Base-by-base conservation (phyloP, 2,888 invertebrate genomes). In the Rhagophthalmus giganteus region DNA sequence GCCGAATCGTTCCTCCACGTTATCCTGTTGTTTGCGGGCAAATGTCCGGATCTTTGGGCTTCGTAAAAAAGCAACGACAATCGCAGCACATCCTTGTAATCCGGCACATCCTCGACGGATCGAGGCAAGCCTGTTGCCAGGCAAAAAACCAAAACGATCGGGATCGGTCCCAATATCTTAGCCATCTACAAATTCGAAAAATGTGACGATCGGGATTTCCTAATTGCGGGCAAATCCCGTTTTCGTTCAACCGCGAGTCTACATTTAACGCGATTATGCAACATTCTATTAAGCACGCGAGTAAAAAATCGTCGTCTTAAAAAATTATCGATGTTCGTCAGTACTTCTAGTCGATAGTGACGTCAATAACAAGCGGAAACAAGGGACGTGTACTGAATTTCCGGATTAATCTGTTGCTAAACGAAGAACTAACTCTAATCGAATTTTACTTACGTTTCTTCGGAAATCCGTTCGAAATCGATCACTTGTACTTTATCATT, bases 1-100 rank as follows among this genome's bases (percentile, higher is more conserved):
- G 79, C 80, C 0, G 81, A 81, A 66, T 81, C 79, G 1, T 74
- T 74, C 45, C 81, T 67, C 80, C 81, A 81, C 9, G 72, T 60
- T 44, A 81, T 75, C 25, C 80, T 67, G 62, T 78, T 79, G 53
- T 74, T 70, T 9, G 66, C 57, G 0, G 79, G 79, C 8, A 81
- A 70, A 44, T 71, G 74, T 8, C 81, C 81, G 1, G 79, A 79
- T 26, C 80, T 70, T 64, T 81, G 81, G 1, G 81, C 79, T 65
- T 81, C 81, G 68, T 79, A 81, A 62, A 80, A 81, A 37, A 79
- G 64, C 32, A 81, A 64, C 6, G 81, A 80, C 20, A 78, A 67
- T 53, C 74, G 71, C 40, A 81, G 54, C 1, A 76, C 79, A 53
- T 74, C 65, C 14, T 72, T 72, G 60, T 80, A 81, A 61, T 80